phyloP scores from a whole-genome alignment of 2,888 invertebrate species.

The Agrochola lychnidis region DNA sequence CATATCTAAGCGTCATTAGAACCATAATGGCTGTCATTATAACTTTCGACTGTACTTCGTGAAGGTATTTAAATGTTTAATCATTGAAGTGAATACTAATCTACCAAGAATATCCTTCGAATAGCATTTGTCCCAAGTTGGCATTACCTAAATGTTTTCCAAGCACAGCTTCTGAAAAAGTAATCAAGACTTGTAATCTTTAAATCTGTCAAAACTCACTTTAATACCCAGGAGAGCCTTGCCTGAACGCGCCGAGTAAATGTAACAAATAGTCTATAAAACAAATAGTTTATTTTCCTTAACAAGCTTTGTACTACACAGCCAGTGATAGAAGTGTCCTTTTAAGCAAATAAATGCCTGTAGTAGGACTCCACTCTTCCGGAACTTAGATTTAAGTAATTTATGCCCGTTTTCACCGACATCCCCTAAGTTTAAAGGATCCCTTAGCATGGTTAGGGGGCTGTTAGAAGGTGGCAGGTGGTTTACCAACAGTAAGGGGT shows the following conservation, averaged over 20 bases:
- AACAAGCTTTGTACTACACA: too few species aligned
- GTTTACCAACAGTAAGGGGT: too few species aligned
- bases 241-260: neutral
- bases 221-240: neutral
- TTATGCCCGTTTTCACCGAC: too few species aligned
- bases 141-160: neutral
- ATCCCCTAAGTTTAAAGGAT: too few species aligned
- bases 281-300: too few species aligned
- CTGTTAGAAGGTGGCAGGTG: too few species aligned
- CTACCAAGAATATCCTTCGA: neutral
- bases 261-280: neutral
- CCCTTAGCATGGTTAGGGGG: too few species aligned
- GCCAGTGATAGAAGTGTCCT: too few species aligned
- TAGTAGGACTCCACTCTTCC: too few species aligned
- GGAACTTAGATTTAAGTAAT: too few species aligned
- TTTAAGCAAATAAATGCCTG: too few species aligned
- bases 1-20: slow-evolving; percentile 16
- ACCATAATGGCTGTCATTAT: slow-evolving; percentile 15
- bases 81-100: neutral
- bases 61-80: slow-evolving; percentile 21
- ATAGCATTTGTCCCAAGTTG: neutral
- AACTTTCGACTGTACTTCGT: slow-evolving; percentile 17
- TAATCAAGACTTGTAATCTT: neutral
- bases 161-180: neutral
- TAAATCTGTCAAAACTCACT: neutral